phyloP scores from a whole-genome alignment of 2,888 invertebrate species.

The Phaedon cochleariae region DNA sequence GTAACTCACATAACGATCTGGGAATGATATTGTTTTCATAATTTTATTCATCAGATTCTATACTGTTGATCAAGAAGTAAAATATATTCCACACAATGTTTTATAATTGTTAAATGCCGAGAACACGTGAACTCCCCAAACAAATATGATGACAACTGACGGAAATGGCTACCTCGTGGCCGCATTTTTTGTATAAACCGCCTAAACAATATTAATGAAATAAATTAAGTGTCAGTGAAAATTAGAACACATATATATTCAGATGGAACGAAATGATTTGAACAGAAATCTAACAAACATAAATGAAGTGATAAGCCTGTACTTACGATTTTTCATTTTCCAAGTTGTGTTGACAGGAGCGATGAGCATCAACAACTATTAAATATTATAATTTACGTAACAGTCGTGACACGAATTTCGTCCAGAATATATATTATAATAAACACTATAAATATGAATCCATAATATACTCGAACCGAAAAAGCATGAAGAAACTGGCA shows the following conservation, averaged over 20 bases:
- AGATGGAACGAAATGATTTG: no score
- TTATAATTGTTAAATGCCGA: slow-evolving; percentile 39
- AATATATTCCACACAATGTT: no score
- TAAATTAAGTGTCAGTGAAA: background rate
- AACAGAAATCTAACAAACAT: no score
- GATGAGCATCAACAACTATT: background rate
- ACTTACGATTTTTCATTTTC: background rate
- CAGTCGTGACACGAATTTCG: background rate
- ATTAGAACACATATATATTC: no score
- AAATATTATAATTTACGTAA: background rate
- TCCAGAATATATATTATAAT: background rate
- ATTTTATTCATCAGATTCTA: no score
- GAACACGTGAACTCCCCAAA: slow-evolving; percentile 42
- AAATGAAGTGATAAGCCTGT: background rate
- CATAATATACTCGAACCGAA: background rate
- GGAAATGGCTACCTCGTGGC: slow-evolving; percentile 54
- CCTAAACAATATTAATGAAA: background rate
- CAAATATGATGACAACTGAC: slow-evolving; percentile 45
- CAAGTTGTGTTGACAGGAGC: background rate
- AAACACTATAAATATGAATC: background rate
- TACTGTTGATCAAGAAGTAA: no score
- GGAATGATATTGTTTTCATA: background rate
- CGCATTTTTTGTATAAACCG: slow-evolving; percentile 8
- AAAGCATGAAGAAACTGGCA: background rate
- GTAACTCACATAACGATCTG: background rate